These are phyloP conservation scores for Brotula barbata DNA, from an alignment of 2,797 vertebrate species.

Conservation along the genomic window DNA sequence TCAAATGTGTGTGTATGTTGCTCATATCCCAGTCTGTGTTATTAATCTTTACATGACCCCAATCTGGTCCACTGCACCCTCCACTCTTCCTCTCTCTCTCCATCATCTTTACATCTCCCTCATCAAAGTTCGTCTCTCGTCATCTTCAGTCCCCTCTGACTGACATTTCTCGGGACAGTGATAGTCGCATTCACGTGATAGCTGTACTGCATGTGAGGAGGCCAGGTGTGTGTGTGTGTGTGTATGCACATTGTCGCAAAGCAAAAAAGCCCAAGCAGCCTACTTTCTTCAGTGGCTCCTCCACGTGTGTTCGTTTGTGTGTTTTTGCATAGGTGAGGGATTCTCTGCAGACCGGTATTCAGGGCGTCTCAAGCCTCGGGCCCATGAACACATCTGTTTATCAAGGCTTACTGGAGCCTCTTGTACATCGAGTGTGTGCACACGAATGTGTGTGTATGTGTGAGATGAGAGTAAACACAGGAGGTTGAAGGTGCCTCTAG, in stretches of 20 bases:
- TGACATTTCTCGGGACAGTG: slow-evolving; percentile 61
- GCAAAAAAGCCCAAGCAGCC: slow-evolving; percentile 10
- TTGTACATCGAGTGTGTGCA: slow-evolving; percentile 32
- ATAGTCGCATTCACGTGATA: slow-evolving; percentile 64
- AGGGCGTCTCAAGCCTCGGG: slow-evolving; percentile 66
- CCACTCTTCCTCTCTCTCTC: neutral
- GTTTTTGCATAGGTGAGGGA: slow-evolving; percentile 50
- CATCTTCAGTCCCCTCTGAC: slow-evolving; percentile 37
- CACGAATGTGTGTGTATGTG: slow-evolving; percentile 32
- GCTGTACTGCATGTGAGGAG: slow-evolving; percentile 39
- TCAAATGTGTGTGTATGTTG: slow-evolving; percentile 20
- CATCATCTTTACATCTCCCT: slow-evolving; percentile 10
- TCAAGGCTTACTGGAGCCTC: slow-evolving; percentile 56
- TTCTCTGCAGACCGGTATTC: slow-evolving; percentile 67
- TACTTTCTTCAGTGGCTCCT: slow-evolving; percentile 40
- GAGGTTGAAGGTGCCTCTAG: slow-evolving; percentile 60
- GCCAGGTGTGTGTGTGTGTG: slow-evolving; percentile 54
- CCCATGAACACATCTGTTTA: slow-evolving; percentile 73
- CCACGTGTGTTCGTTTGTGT: slow-evolving; percentile 16
- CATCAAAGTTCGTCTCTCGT: slow-evolving; percentile 45
- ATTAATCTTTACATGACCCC: neutral
- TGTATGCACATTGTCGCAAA: slow-evolving; percentile 37
- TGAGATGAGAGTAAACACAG: slow-evolving; percentile 61
- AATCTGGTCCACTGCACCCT: neutral
- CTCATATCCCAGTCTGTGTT: too few species aligned